A percentile compares a stretch with the other conserved stretches of the same genome.
Evolutionary conservation across 2,113 vertebrate genomes (phyloP).

Genomic region (Hemibagrus wyckioides): DNA sequence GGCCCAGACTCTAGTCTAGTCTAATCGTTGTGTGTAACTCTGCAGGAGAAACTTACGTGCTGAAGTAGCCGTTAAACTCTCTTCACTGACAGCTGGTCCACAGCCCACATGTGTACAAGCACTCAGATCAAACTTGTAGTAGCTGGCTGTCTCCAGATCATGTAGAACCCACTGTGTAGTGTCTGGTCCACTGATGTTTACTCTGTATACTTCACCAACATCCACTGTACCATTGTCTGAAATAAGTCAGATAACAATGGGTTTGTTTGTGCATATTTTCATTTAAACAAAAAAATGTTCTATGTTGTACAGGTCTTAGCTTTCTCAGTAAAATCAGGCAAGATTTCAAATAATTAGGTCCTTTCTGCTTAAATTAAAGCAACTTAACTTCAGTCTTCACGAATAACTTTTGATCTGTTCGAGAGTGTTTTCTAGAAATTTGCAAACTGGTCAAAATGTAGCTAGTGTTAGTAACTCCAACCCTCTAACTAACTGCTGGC

Average conservation of each 20-base stretch:
- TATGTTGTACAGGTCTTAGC: background rate
- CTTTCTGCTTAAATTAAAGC: background rate
- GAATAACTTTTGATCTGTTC: background rate
- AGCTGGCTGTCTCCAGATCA: slow-evolving; percentile 74
- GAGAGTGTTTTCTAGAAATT: background rate
- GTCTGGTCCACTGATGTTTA: slow-evolving; percentile 76
- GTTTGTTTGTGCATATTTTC: background rate
- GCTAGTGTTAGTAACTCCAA: background rate
- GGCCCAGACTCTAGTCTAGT: background rate
- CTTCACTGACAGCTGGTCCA: slow-evolving; percentile 81
- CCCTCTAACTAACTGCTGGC: background rate
- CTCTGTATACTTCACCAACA: slow-evolving; percentile 72
- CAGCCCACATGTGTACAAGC: slow-evolving; percentile 88
- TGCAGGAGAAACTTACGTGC: slow-evolving; percentile 75
- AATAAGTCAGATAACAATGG: slow-evolving; percentile 23
- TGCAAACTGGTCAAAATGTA: background rate
- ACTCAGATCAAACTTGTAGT: slow-evolving; percentile 86
- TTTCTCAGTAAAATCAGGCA: background rate
- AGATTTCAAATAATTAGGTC: background rate
- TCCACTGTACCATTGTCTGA: slow-evolving; percentile 86
- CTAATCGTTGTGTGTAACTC: background rate
- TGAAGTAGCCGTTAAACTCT: slow-evolving; percentile 72
- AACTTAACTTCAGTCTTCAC: background rate
- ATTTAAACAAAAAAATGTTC: background rate
- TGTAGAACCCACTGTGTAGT: slow-evolving; percentile 77